These are phyloP conservation scores for Daboia siamensis DNA, from an alignment of 2,113 vertebrate genomes.

Conservation along the genomic window DNA sequence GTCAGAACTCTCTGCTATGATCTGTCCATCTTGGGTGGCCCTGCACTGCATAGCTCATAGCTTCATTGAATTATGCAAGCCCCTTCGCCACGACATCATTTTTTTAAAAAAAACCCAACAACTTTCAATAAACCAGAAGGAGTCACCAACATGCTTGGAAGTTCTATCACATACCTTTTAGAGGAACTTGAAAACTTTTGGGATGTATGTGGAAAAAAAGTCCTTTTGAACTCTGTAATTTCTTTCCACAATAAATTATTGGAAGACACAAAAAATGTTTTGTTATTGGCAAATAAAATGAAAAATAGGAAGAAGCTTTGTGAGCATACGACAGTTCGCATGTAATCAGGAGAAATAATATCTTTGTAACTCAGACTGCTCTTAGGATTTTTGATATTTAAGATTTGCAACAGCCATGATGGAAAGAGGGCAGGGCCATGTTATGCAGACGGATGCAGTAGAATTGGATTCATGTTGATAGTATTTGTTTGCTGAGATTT, in stretches of 20 bases:
- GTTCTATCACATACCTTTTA: neutral
- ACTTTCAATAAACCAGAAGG: neutral
- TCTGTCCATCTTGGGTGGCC: too few relatives aligned
- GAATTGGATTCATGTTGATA: neutral
- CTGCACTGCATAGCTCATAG: too few relatives aligned
- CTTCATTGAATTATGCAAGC: too few relatives aligned
- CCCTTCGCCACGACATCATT: too few relatives aligned
- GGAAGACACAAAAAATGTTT: neutral
- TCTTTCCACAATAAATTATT: neutral
- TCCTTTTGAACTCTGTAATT: neutral
- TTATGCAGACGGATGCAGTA: neutral
- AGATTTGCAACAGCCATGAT: neutral
- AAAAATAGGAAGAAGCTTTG: neutral
- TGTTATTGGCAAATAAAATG: neutral
- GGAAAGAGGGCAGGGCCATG: neutral
- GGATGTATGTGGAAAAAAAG: neutral
- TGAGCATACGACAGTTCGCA: neutral
- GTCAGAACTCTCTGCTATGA: too few relatives aligned
- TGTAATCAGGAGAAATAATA: neutral
- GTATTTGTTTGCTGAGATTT: neutral
- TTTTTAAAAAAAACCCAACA: neutral
- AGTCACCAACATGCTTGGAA: too few relatives aligned
- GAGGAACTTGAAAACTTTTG: neutral
- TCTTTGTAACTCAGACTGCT: neutral
- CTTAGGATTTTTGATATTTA: neutral